These are phyloP conservation scores for Epinephelus lanceolatus DNA, from an alignment of 2,113 vertebrate genomes.

Conservation along the genomic window DNA sequence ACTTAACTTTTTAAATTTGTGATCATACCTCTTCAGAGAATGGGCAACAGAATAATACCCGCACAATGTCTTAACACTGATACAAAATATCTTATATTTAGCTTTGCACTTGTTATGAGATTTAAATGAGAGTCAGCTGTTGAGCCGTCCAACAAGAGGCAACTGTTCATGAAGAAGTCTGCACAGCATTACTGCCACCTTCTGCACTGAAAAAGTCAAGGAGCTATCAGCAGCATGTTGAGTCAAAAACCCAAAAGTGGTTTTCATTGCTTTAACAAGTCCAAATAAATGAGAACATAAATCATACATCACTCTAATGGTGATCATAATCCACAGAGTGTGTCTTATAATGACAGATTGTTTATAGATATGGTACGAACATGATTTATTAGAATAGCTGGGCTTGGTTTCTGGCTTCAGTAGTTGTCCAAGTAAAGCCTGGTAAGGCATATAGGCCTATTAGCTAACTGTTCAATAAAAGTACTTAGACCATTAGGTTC, in stretches of 20 bases:
- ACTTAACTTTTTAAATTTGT: not conserved
- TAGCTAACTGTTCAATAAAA: slow-evolving; percentile 41
- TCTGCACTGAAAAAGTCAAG: slow-evolving; percentile 34
- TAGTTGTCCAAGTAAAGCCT: slow-evolving; percentile 35
- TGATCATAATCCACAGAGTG: slow-evolving; percentile 14
- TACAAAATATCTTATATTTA: not conserved
- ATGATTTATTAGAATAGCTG: slow-evolving; percentile 27
- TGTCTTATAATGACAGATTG: slow-evolving; percentile 29
- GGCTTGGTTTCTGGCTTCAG: slow-evolving; percentile 32
- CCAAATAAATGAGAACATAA: slow-evolving; percentile 39
- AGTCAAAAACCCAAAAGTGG: slow-evolving; percentile 16
- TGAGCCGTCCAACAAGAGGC: slow-evolving; percentile 28
- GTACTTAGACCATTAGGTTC: slow-evolving; percentile 15
- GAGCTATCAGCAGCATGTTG: slow-evolving; percentile 11
- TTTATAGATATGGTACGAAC: slow-evolving; percentile 37
- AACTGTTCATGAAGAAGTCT: slow-evolving; percentile 12
- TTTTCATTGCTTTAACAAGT: slow-evolving; percentile 31
- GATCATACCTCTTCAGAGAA: not conserved
- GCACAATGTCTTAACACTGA: not conserved
- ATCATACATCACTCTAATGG: slow-evolving; percentile 6
- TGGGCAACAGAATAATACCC: not conserved
- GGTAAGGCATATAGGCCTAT: not conserved
- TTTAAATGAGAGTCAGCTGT: slow-evolving; percentile 16
- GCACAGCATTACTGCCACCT: slow-evolving; percentile 53
- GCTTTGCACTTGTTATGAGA: not conserved